Conservation (phyloP, 2,113 vertebrate genomes). For the Clarias macrocephalus region DNA sequence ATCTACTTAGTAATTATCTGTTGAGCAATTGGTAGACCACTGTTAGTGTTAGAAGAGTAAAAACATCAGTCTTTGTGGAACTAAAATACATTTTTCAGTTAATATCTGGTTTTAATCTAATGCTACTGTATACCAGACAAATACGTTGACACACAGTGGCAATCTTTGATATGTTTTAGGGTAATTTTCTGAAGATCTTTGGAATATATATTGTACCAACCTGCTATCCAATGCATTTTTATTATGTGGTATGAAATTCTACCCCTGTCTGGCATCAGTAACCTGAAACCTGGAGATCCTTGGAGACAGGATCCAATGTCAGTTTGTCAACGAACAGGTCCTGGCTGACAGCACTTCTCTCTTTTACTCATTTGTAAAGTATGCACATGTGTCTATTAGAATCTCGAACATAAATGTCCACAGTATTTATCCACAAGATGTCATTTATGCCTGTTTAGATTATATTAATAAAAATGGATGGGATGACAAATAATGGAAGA, state of each 20-base stretch:
- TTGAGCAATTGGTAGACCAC: not conserved
- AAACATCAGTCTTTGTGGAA: slow-evolving; percentile 38
- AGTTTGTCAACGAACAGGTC: slow-evolving; percentile 58
- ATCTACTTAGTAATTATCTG: not conserved
- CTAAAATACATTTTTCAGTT: slow-evolving; percentile 44
- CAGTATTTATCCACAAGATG: not conserved
- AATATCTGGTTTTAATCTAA: slow-evolving; percentile 41
- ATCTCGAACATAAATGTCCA: not conserved
- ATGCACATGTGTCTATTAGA: not conserved
- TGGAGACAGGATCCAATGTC: slow-evolving; percentile 42
- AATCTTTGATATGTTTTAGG: not conserved
- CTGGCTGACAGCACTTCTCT: slow-evolving; percentile 49
- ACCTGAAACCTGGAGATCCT: slow-evolving; percentile 49
- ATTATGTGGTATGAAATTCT: slow-evolving; percentile 1
- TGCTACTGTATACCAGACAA: slow-evolving; percentile 11
- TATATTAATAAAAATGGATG: not conserved
- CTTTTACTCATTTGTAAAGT: slow-evolving; percentile 45
- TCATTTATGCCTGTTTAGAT: not conserved
- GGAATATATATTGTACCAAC: not conserved
- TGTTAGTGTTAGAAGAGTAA: slow-evolving; percentile 32
- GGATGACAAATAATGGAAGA: not conserved
- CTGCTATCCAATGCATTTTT: not conserved
- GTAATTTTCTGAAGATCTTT: not conserved
- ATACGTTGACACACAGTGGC: not conserved
- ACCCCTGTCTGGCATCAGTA: slow-evolving; percentile 47